Base-by-base conservation (phyloP, 1,140 invertebrate species). In the Elymnias hypermnestra region DNA sequence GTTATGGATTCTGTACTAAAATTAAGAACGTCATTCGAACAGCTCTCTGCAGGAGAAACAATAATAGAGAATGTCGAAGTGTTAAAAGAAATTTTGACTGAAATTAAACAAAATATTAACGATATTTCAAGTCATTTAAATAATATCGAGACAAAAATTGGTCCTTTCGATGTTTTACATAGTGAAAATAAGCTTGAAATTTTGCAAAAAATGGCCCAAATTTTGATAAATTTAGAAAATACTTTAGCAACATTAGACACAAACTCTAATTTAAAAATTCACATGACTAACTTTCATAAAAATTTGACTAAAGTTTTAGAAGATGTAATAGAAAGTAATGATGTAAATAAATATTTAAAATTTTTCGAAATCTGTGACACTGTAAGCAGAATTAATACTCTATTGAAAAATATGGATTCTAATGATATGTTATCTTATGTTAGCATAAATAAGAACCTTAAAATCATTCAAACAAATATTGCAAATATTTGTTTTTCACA, bases 151-250 rank as follows among this genome's bases (percentile, higher is more conserved):
- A 42, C 42, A 6, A 67, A 65, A 39, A 58, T 81, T 19, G 81
- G 81, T 7, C 42, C 38, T 21, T 81, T 74, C 53, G 71, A 84
- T 57, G 41, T 84, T 31, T 56, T 84, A 37, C 63, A 72, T 26
- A 78, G 77, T 47, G 87, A 86, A 18, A 83, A 86, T 49, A 87
- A 87, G 64, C 52, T 84, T 35, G 75, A 87, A 55, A 72, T 82
- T 8, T 57, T 89, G 6, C 79, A 79, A 60, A 87, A 87, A 63
- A 82, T 89, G 68, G 81, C 88, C 8, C 85, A 87, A 69, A 87
- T 83, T 21, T 62, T 89, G 15, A 75, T 81, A 25, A 47, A 68
- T 23, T 59, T 89, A 40, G 83, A 88, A 67, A 83, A 77, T 37
- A 79, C 72, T 58, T 58, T 87, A 46, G 42, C 68, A 5, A 48